These are phyloP conservation scores for Cebus imitator DNA, from an alignment of 2,113 vertebrate species.

Conservation along the genomic window DNA sequence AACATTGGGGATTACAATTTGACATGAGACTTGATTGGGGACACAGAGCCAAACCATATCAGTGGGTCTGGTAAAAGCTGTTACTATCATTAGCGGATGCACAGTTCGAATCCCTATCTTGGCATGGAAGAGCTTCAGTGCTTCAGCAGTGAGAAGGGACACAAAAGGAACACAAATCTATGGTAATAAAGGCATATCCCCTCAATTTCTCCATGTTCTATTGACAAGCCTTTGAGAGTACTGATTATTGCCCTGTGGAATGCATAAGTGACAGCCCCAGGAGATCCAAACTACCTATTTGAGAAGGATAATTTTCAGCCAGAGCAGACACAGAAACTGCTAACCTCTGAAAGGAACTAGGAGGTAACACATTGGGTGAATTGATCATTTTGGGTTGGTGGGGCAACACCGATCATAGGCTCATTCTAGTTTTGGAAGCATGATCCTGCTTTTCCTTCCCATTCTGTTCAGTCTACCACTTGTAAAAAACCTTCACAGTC, in stretches of 20 bases:
- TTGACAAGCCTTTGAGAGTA: neutral
- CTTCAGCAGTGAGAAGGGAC: neutral
- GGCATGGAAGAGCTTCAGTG: neutral
- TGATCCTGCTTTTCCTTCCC: constrained; percentile 18
- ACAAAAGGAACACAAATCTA: neutral
- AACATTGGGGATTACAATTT: too few relatives aligned
- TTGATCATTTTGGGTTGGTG: neutral
- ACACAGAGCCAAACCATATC: too few relatives aligned
- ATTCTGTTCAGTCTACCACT: neutral
- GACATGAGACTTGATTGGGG: too few relatives aligned
- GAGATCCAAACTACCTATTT: neutral
- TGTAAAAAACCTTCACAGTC: neutral
- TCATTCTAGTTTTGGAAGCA: neutral
- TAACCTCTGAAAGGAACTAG: neutral
- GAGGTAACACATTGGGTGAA: neutral
- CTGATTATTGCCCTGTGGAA: neutral
- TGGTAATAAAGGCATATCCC: neutral
- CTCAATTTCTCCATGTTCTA: neutral
- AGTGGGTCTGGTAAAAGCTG: constrained; percentile 11
- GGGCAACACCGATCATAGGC: neutral
- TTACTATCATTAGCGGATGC: neutral
- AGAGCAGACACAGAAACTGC: constrained; percentile 2
- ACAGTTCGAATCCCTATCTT: neutral
- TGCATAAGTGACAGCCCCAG: neutral
- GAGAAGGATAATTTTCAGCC: constrained; percentile 17